These are phyloP conservation scores for Machimus rusticus DNA, from an alignment of 2,888 invertebrate species.

Conservation along the genomic window DNA sequence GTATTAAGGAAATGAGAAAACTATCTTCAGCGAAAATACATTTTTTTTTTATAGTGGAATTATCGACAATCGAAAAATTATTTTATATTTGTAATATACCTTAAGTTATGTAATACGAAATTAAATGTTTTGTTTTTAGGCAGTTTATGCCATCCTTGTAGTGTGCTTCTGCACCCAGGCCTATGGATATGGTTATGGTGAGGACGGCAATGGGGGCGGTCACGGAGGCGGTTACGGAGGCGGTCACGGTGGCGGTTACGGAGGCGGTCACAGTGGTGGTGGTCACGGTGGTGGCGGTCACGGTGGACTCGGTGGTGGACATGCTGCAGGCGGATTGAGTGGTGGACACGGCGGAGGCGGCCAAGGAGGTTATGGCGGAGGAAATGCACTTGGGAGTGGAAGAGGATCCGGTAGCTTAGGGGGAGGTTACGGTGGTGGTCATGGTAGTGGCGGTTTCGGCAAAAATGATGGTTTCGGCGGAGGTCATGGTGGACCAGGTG, in stretches of 20 bases:
- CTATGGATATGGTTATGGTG: neutral
- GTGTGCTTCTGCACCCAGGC: neutral
- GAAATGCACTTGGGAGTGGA: neutral
- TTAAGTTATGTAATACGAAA: neutral
- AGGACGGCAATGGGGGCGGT: neutral
- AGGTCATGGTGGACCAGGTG: neutral
- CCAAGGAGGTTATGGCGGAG: no score
- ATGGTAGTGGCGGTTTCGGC: no score
- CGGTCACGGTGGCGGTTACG: no score
- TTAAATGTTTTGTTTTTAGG: neutral
- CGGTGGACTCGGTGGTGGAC: neutral
- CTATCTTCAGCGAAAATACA: no score
- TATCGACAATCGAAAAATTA: no score
- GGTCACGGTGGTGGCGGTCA: neutral
- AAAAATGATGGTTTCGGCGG: no score
- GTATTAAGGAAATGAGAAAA: no score
- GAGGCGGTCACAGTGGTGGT: neutral
- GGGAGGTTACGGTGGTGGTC: no score
- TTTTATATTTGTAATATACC: no score
- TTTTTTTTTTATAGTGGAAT: no score
- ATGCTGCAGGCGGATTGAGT: neutral
- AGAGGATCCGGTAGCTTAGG: neutral
- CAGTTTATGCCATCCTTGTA: neutral
- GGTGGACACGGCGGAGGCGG: neutral
- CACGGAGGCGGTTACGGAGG: no score